Evolutionary conservation across 2,797 vertebrate genomes (phyloP).

Genomic region (Lacerta viridis): DNA sequence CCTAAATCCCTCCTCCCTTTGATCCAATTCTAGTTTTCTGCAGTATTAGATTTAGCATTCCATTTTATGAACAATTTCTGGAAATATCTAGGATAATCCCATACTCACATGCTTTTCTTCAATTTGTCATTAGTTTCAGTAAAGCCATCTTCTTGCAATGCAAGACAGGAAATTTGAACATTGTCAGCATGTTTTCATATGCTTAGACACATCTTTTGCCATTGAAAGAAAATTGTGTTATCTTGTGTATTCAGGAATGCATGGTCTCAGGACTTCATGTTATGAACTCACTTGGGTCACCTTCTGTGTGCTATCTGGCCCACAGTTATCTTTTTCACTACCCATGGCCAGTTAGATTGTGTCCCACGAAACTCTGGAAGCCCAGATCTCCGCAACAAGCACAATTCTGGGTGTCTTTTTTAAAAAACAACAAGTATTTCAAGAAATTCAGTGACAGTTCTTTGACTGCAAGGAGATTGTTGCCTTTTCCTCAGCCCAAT

Average conservation of each 20-base stretch:
- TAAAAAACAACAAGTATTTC: neutral
- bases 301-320: neutral
- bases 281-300: neutral
- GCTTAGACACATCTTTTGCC: slow-evolving; percentile 44
- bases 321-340: neutral
- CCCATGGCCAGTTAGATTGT: neutral
- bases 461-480: neutral
- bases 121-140: slow-evolving; percentile 35
- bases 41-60: slow-evolving; percentile 59
- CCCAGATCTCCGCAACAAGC: neutral
- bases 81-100: slow-evolving; percentile 46
- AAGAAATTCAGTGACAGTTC: neutral
- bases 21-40: slow-evolving; percentile 41
- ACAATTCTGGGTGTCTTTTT: neutral
- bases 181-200: slow-evolving; percentile 57
- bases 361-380: neutral
- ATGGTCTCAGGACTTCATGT: neutral
- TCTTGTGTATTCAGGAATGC: slow-evolving; percentile 5
- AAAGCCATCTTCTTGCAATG: neutral
- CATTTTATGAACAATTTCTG: slow-evolving; percentile 49
- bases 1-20: slow-evolving; percentile 41
- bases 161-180: slow-evolving; percentile 57
- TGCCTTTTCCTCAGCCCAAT: neutral
- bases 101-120: neutral
- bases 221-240: slow-evolving; percentile 14